Evolutionary conservation across 1,140 invertebrate genomes (phyloP).

Genomic region (Schmidtea mediterranea): DNA sequence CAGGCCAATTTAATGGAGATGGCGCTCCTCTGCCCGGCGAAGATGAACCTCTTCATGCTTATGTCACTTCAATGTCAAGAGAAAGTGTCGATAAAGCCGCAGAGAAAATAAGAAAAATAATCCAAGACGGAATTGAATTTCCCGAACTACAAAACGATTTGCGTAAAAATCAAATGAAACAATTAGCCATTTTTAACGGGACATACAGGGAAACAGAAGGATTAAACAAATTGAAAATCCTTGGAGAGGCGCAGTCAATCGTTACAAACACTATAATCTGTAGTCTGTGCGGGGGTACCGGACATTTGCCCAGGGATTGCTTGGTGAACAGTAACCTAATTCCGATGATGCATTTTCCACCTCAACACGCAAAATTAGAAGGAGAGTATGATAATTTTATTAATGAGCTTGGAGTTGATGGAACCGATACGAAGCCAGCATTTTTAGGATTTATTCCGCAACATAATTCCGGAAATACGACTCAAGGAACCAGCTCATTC

Average conservation of each 20-base stretch:
- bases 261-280: conserved; percentile 90
- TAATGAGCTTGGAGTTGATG: conserved; percentile 4
- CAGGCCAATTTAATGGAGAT: conserved; percentile 62
- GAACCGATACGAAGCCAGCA: no score
- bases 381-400: conserved; percentile 2
- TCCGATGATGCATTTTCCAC: not conserved
- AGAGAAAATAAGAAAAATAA: conserved; percentile 93
- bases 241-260: conserved; percentile 84
- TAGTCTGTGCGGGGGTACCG: conserved; percentile 76
- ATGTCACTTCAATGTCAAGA: conserved; percentile 76
- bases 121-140: conserved; percentile 56
- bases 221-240: conserved; percentile 47
- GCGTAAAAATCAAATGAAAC: conserved; percentile 69
- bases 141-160: conserved; percentile 95
- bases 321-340: no score
- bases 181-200: conserved; percentile 84
- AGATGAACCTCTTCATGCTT: conserved; percentile 94
- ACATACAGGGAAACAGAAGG: conserved; percentile 85
- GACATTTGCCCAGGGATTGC: conserved; percentile 90
- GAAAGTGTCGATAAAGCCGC: conserved; percentile 32
- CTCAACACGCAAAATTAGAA: not conserved
- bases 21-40: conserved; percentile 62
- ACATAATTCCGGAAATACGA: no score
- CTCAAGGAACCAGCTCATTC: no score
- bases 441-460: no score